These are phyloP conservation scores for Papilio protenor DNA, from an alignment of 2,888 invertebrate genomes.

Conservation along the genomic window DNA sequence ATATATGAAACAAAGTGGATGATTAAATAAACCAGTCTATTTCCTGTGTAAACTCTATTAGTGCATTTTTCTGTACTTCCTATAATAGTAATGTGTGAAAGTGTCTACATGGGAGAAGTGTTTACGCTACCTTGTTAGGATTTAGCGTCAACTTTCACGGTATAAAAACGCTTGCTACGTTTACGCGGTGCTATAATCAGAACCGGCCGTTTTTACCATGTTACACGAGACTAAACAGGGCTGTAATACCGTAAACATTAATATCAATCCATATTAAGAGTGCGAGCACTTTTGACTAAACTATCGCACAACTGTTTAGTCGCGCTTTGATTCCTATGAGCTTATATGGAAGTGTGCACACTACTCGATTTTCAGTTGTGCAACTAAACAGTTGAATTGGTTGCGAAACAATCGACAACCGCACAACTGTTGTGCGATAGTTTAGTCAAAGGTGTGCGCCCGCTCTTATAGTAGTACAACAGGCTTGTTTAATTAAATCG, in stretches of 20 bases:
- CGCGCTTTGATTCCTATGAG: too few species aligned
- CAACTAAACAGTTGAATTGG: too few species aligned
- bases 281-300: too few species aligned
- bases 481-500: too few species aligned
- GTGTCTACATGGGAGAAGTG: conserved; percentile 24
- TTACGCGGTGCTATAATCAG: neutral
- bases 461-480: too few species aligned
- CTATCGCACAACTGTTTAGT: too few species aligned
- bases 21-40: conserved; percentile 8
- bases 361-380: too few species aligned
- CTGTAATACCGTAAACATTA: neutral
- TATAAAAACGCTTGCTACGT: neutral
- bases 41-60: conserved; percentile 40
- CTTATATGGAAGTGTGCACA: too few species aligned
- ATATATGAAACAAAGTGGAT: conserved; percentile 30
- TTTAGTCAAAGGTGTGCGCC: too few species aligned
- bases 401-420: too few species aligned
- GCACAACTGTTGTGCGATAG: too few species aligned
- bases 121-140: conserved; percentile 17
- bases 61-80: conserved; percentile 41
- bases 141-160: conserved; percentile 32
- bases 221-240: conserved; percentile 8
- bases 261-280: too few species aligned
- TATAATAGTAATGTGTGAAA: conserved; percentile 34
- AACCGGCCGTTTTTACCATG: neutral